Evolutionary conservation across 92 coral and sea anemone genomes (phyloP), one percentile per base, ranked within the genome.

Genomic region (Chrysogorgia sp.): DNA sequence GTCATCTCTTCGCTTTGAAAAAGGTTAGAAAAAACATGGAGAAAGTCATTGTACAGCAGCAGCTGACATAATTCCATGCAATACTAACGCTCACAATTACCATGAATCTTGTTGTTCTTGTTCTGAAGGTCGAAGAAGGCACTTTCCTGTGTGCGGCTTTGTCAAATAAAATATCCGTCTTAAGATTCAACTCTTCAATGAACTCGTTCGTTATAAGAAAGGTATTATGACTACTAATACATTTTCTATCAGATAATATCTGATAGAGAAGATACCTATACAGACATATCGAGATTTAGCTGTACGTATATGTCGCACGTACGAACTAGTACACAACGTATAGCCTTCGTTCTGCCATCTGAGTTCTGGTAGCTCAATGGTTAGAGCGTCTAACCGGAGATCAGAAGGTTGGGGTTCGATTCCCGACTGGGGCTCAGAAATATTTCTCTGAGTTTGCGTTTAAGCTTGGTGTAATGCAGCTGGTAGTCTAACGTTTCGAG

Each of bases 1-100:
- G 98, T 57, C 98, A 94, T 56, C 80, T 94, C 87, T 94, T 94
- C 50, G 97, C 98, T 33, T 82, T 88, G 59, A 92, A 93, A 21
- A 84, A 93, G 98, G 98, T 93, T 43, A 52, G 49, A 20, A 1
- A 7, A 26, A 7, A 19, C 8, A 40, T 10, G 50, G 24, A 1
- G 19, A n/a, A n/a, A n/a, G n/a, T 10, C 2, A 23, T 24, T 58
- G 2, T 24, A 2, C 64, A 10, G 31, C 10, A 58, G 2, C 13
- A 24, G 10, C 10, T 9, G 10, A 45, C 52, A 9, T 9, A 45
- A 45, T 45, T 45, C 52, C 10, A 45, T 19, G 10, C 9, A n/a
- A n/a, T n/a, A n/a, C n/a, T n/a, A n/a, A n/a, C n/a, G n/a, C n/a
- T n/a, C n/a, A n/a, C n/a, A 4, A 37, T 37, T 37, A 37, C 12